phyloP scores from a whole-genome alignment of 2,888 invertebrate species.

The Callosobruchus maculatus region DNA sequence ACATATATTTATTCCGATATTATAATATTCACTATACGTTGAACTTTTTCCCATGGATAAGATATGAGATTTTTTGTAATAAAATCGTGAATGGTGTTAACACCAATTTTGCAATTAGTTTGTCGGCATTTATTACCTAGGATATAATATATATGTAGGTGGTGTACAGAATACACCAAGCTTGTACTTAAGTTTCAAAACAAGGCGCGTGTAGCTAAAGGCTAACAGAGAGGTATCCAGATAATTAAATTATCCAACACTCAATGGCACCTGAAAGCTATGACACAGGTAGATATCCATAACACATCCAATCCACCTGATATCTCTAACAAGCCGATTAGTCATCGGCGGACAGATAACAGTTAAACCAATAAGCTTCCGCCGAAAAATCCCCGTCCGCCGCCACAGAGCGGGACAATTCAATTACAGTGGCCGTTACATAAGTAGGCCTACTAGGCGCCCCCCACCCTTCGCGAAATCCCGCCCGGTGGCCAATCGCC shows the following conservation, averaged over 20 bases:
- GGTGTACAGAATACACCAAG: too few relatives aligned
- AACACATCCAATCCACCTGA: background rate
- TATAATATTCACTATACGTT: too few relatives aligned
- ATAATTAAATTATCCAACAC: background rate
- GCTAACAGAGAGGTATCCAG: too few relatives aligned
- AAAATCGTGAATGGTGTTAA: too few relatives aligned
- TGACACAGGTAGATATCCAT: background rate
- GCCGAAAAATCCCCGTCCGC: background rate
- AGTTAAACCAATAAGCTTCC: background rate
- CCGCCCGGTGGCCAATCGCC: conserved; percentile 43
- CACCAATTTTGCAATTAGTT: too few relatives aligned
- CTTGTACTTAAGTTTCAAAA: too few relatives aligned
- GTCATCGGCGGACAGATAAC: background rate
- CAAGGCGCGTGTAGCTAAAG: too few relatives aligned
- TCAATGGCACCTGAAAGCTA: background rate
- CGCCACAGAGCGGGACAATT: conserved; percentile 31
- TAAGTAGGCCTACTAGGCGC: conserved; percentile 36
- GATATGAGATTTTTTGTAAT: too few relatives aligned
- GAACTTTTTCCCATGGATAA: too few relatives aligned
- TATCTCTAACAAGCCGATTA: background rate
- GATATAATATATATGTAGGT: too few relatives aligned
- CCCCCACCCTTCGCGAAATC: conserved; percentile 33
- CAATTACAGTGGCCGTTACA: conserved; percentile 29
- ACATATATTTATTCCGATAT: too few relatives aligned
- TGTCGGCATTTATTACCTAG: too few relatives aligned